Evolutionary conservation across 2,113 vertebrate species (phyloP).

Genomic region (Climacteris rufus): DNA sequence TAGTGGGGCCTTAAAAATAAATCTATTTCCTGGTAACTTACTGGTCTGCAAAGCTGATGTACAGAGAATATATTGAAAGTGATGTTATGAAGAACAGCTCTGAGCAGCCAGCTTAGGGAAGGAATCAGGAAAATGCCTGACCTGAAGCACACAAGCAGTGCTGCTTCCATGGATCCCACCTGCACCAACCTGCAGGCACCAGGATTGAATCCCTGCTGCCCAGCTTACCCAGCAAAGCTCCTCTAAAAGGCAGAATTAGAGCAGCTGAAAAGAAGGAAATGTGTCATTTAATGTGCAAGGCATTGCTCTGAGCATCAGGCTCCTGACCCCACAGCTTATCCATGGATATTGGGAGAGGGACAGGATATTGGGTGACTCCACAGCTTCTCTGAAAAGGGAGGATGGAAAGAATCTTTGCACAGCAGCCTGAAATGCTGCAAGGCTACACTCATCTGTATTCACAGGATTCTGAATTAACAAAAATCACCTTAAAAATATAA

Average conservation of each 20-base stretch:
- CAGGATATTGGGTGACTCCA: not conserved
- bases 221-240: not conserved
- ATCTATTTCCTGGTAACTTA: not conserved
- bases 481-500: not conserved
- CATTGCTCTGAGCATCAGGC: not conserved
- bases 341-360: accelerated
- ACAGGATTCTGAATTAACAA: not conserved
- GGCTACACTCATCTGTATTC: not conserved
- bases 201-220: not conserved
- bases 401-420: too few relatives aligned
- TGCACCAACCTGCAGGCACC: not conserved
- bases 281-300: not conserved
- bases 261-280: not conserved
- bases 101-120: not conserved
- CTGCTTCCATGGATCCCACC: not conserved
- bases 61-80: not conserved
- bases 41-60: not conserved
- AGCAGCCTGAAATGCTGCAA: not conserved
- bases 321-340: not conserved
- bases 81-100: not conserved
- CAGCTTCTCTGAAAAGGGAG: not conserved
- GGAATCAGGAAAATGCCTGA: not conserved
- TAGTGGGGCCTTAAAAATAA: not conserved
- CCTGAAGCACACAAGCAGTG: not conserved
- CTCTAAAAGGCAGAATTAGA: not conserved